Conservation (phyloP, 2,888 invertebrate genomes). For the Ceriagrion tenellum region DNA sequence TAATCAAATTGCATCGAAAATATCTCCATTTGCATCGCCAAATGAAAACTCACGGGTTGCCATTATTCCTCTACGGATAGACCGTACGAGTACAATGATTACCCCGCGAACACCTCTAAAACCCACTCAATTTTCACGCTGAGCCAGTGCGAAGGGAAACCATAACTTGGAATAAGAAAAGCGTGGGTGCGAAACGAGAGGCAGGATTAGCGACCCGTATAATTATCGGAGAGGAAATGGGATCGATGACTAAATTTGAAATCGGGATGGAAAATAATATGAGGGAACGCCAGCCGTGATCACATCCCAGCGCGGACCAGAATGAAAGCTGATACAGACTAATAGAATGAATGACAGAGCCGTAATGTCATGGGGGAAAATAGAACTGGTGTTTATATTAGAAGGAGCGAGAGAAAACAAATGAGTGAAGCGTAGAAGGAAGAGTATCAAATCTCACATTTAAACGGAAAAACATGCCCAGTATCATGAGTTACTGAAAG, state of each 20-base stretch:
- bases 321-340: background rate
- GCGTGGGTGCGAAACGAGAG: constrained; percentile 10
- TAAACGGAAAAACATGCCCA: no score
- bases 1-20: background rate
- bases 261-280: background rate
- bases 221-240: background rate
- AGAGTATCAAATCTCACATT: no score
- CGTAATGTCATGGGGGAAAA: no score
- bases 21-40: background rate
- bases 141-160: background rate
- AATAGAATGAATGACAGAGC: background rate
- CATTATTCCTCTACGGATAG: background rate
- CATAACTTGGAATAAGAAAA: background rate
- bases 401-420: no score
- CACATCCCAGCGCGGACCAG: background rate
- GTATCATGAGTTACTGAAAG: no score
- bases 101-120: background rate
- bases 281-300: background rate
- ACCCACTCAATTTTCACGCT: background rate
- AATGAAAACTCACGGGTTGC: no score
- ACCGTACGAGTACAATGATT: background rate
- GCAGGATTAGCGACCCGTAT: background rate
- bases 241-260: background rate
- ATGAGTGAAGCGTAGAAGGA: background rate
- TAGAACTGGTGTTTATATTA: background rate